Conservation (phyloP, 2,797 vertebrate genomes). For the Eospalax fontanierii region DNA sequence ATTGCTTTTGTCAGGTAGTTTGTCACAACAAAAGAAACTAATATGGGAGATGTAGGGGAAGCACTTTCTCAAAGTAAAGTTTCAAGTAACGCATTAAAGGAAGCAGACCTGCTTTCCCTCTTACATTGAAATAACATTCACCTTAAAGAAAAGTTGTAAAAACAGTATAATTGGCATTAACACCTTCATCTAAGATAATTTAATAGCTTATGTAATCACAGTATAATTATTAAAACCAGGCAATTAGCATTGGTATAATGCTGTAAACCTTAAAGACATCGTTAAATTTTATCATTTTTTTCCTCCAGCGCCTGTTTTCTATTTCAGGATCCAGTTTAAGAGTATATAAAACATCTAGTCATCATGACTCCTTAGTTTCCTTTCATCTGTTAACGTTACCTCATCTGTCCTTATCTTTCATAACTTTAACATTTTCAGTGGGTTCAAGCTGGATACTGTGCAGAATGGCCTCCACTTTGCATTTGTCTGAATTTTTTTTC, state of each 20-base stretch:
- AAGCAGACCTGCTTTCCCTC: background rate
- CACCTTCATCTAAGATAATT: background rate
- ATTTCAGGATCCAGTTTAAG: conserved; percentile 4
- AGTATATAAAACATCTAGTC: background rate
- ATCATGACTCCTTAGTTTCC: background rate
- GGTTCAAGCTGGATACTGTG: conserved; percentile 7
- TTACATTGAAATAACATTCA: conserved; percentile 15
- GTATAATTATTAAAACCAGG: conserved; percentile 8
- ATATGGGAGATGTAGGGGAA: background rate
- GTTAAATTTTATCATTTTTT: background rate
- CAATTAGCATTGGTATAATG: conserved; percentile 30
- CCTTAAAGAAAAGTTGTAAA: conserved; percentile 16
- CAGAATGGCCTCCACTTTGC: background rate
- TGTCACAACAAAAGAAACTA: background rate
- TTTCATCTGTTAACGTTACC: background rate
- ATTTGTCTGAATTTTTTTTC: conserved; percentile 6
- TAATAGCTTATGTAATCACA: background rate
- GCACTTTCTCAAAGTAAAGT: background rate
- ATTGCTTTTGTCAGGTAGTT: background rate
- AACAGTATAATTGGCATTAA: conserved; percentile 13
- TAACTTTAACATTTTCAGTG: background rate
- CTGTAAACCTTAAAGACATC: background rate
- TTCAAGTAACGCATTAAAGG: background rate
- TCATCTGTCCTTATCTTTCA: background rate
- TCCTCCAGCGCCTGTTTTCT: background rate